Evolutionary conservation across 2,888 invertebrate species (phyloP).

Genomic region (Esperia sulphurella): DNA sequence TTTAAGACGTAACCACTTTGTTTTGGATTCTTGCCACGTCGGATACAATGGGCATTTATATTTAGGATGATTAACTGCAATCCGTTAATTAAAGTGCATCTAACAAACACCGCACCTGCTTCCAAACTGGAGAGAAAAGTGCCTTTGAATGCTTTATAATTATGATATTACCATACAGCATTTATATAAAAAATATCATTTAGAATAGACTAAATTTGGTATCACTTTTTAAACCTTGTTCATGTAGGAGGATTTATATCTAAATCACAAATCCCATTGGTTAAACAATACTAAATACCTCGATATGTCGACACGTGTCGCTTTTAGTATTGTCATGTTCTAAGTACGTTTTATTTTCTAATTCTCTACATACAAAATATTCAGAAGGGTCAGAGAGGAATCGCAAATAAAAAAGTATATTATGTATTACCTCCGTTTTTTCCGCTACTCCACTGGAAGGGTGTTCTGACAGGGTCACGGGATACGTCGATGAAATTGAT

Average conservation of each 20-base stretch:
- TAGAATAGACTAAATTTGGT: no score
- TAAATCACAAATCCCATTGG: not conserved
- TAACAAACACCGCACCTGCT: not conserved
- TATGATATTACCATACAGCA: no score
- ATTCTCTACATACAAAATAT: conserved; percentile 22
- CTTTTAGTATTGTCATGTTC: conserved; percentile 1
- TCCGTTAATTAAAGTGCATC: not conserved
- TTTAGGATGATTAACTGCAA: conserved; percentile 1
- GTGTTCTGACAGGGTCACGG: conserved; percentile 88
- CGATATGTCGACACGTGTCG: conserved; percentile 9
- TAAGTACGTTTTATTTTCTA: not conserved
- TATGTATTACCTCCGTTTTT: conserved; percentile 74
- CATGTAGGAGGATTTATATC: not conserved
- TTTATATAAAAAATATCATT: no score
- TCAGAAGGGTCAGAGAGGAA: conserved; percentile 25
- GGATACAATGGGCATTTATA: not conserved
- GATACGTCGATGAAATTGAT: conserved; percentile 77
- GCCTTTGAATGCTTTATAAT: no score
- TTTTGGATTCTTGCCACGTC: not conserved
- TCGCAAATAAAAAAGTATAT: conserved; percentile 4
- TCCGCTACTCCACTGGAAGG: conserved; percentile 86
- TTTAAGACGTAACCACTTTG: conserved; percentile 9
- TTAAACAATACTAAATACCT: not conserved
- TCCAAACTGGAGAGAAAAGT: not conserved
- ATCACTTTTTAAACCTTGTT: not conserved